Evolutionary conservation across 2,888 invertebrate genomes (phyloP), one percentile per base, ranked within the genome.

Genomic region (Dione vanillae): DNA sequence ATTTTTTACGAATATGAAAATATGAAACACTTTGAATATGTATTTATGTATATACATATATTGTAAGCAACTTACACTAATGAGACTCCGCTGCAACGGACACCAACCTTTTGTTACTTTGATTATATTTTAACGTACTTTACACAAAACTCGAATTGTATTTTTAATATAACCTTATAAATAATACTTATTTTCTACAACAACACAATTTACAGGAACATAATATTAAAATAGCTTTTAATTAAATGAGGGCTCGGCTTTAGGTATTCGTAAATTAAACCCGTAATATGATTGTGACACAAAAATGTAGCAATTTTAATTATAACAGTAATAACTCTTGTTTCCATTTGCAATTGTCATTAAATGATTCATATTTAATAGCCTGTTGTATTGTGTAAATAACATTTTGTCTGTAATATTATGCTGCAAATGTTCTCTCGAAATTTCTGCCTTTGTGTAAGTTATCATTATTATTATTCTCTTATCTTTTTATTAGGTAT

Each of bases 201-300:
- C 2, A 27, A 27, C 27, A 27, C 27, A 5, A 27, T 27, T 27
- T 8, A 10, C 16, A 43, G 9, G n/a, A 59, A 20, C 12, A 37
- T 27, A 61, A 45, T 61, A 27, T 61, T 45, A 45, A 45, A 43
- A 61, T 61, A 12, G n/a, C 61, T 27, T 61, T 61, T 61, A 61
- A 61, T 61, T 56, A 45, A 27, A 61, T 16, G 45, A 61, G 45
- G 61, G 43, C 61, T 61, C 27, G 43, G 59, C 61, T 56, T 56
- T 56, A 56, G 16, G 37, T 40, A 40, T 40, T 37, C 45, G 61
- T 61, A 45, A 45, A 61, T 61, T 61, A 45, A 27, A 45, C 45
- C 10, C 43, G 43, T 27, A 61, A 61, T 61, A 45, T 45, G 20
- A 61, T 45, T 45, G 45, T 61, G 45, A 45, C 45, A 45, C 61